phyloP scores from a whole-genome alignment of 2,888 invertebrate genomes.

The Clepsis dumicolana region DNA sequence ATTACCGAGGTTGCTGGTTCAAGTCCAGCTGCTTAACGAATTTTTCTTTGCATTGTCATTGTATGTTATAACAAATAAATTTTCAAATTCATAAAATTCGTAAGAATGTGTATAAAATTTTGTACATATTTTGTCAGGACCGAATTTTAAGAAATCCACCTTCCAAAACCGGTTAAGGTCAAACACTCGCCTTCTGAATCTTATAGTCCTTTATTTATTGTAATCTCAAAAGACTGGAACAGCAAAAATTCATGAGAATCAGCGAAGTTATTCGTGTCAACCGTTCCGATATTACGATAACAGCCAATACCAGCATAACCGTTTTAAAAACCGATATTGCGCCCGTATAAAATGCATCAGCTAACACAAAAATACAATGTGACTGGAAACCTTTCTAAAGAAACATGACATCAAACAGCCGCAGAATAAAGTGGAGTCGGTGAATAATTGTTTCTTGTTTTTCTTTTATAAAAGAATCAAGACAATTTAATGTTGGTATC shows the following conservation, averaged over 20 bases:
- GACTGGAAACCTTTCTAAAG: background rate
- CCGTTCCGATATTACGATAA: background rate
- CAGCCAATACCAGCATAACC: background rate
- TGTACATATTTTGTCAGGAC: too few relatives aligned
- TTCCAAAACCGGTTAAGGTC: too few relatives aligned
- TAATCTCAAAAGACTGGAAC: background rate
- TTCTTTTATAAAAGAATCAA: background rate
- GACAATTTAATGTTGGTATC: background rate
- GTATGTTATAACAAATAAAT: too few relatives aligned
- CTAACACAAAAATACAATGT: background rate
- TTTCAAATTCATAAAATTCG: too few relatives aligned
- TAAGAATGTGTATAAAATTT: too few relatives aligned
- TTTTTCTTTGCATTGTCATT: too few relatives aligned
- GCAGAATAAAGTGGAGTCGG: background rate
- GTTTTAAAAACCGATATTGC: constrained; percentile 1
- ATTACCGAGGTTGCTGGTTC: too few relatives aligned
- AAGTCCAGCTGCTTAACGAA: too few relatives aligned
- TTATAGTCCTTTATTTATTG: too few relatives aligned
- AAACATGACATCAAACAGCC: background rate
- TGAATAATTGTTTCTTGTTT: background rate
- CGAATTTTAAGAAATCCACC: too few relatives aligned
- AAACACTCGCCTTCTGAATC: too few relatives aligned
- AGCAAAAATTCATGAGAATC: background rate
- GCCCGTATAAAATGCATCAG: constrained; percentile 9
- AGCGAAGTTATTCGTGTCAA: background rate